Conservation (phyloP, 2,113 vertebrate genomes). For the Prochilodus magdalenae region DNA sequence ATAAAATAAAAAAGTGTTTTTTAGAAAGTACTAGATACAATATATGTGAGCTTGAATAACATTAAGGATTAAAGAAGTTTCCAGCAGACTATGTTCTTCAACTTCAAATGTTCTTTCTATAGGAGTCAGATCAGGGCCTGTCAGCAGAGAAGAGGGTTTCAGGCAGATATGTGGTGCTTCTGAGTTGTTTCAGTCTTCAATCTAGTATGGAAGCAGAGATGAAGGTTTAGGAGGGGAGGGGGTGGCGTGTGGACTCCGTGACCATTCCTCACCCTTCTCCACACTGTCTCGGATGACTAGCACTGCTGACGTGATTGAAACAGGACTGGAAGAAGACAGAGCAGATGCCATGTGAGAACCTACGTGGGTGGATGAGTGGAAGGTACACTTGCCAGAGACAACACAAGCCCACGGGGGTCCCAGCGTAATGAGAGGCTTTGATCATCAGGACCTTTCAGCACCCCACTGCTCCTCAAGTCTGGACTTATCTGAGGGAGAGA, state of each 20-base stretch:
- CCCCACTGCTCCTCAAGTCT: constrained; percentile 13
- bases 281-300: constrained; percentile 41
- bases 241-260: constrained; percentile 27
- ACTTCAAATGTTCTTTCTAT: neutral
- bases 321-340: constrained; percentile 56
- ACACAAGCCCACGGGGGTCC: constrained; percentile 60
- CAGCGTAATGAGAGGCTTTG: constrained; percentile 71
- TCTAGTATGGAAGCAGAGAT: neutral
- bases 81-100: neutral
- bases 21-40: too few species aligned
- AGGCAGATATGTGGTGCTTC: constrained; percentile 24
- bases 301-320: constrained; percentile 62
- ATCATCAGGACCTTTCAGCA: constrained; percentile 52
- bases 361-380: constrained; percentile 70
- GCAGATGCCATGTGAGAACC: constrained; percentile 73
- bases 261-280: constrained; percentile 22
- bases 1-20: too few species aligned
- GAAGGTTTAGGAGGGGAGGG: neutral
- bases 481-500: neutral
- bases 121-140: neutral
- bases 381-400: constrained; percentile 65
- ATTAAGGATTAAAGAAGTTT: neutral
- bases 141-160: neutral
- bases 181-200: neutral
- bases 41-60: too few species aligned